These are phyloP conservation scores for Lates japonicus DNA, from an alignment of 2,797 vertebrate species.

Conservation along the genomic window DNA sequence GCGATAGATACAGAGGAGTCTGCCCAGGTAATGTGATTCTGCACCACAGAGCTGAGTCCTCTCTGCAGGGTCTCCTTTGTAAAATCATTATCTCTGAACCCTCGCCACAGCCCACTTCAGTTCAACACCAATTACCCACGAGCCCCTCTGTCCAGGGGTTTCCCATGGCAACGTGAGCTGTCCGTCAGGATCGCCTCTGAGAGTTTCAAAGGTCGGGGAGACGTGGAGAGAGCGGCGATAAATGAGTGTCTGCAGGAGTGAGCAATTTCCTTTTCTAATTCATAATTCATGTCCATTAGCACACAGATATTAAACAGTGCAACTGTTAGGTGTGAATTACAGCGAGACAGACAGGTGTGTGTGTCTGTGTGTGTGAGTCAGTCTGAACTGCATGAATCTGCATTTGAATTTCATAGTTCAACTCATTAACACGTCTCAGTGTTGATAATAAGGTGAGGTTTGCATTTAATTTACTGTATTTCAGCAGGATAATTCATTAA, in stretches of 20 bases:
- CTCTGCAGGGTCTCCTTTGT: slow-evolving; percentile 26
- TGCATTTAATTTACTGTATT: too few species aligned
- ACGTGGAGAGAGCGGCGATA: background rate
- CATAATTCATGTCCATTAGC: slow-evolving; percentile 19
- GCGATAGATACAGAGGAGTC: background rate
- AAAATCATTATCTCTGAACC: slow-evolving; percentile 39
- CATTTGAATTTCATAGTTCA: too few species aligned
- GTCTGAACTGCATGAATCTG: too few species aligned
- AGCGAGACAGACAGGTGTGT: background rate
- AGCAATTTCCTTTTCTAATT: slow-evolving; percentile 7
- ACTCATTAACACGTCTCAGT: too few species aligned
- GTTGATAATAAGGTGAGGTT: too few species aligned
- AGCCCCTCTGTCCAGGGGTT: slow-evolving; percentile 23
- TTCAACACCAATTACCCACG: slow-evolving; percentile 45
- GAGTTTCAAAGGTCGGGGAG: slow-evolving; percentile 8
- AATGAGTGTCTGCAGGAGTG: slow-evolving; percentile 10
- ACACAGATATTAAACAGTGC: background rate
- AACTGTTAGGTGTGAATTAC: background rate
- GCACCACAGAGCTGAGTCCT: background rate
- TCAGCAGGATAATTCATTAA: too few species aligned
- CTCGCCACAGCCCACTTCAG: slow-evolving; percentile 14
- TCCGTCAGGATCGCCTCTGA: background rate
- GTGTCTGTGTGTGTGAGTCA: background rate
- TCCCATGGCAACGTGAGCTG: slow-evolving; percentile 45
- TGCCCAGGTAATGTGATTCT: slow-evolving; percentile 9